These are phyloP conservation scores for Agrilus mali DNA, from an alignment of 2,888 invertebrate species.

Conservation along the genomic window DNA sequence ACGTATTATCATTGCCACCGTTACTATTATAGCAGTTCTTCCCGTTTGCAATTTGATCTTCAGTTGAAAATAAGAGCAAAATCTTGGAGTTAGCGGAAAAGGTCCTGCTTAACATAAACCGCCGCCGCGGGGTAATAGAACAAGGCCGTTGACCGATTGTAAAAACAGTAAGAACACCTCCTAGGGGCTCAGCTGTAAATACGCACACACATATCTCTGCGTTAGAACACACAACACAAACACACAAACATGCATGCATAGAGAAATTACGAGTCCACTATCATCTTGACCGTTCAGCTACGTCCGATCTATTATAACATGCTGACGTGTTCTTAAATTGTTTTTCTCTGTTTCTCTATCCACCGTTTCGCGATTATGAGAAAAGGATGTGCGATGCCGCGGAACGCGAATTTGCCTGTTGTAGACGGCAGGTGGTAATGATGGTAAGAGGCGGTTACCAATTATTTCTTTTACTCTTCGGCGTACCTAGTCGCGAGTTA, in stretches of 20 bases:
- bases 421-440: constrained; percentile 12
- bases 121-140: constrained; percentile 13
- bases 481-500: too few species aligned
- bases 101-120: constrained; percentile 14
- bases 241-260: constrained; percentile 5
- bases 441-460: constrained; percentile 11
- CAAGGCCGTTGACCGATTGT: constrained; percentile 16
- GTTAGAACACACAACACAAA: too few species aligned
- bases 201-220: too few species aligned
- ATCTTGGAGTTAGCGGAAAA: constrained; percentile 9
- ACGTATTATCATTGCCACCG: neutral
- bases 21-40: neutral
- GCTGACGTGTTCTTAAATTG: neutral
- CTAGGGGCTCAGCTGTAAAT: too few species aligned
- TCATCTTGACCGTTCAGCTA: constrained; percentile 10
- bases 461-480: constrained; percentile 8
- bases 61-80: neutral
- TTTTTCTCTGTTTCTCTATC: too few species aligned
- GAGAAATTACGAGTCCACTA: constrained; percentile 11
- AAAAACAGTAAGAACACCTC: constrained; percentile 6
- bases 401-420: constrained; percentile 3
- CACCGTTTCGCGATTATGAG: too few species aligned
- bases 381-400: too few species aligned
- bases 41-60: neutral
- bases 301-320: constrained; percentile 6